Conservation (phyloP, 2,888 invertebrate species). For the Nebria salina region DNA sequence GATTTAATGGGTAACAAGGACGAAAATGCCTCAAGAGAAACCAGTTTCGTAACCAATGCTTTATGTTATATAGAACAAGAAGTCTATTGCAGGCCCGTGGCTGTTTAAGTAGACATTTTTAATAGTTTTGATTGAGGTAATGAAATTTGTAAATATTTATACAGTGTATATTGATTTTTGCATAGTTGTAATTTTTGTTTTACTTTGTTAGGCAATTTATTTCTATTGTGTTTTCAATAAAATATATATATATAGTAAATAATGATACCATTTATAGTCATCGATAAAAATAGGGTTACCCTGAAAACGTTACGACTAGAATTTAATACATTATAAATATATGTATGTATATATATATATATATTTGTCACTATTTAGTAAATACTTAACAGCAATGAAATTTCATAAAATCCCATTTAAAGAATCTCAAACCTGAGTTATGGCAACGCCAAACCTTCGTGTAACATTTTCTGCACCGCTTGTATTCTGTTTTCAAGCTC, state of each 20-base stretch:
- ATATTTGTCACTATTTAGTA: too few relatives aligned
- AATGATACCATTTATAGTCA: too few relatives aligned
- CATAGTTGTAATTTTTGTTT: background rate
- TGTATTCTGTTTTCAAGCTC: constrained; percentile 61
- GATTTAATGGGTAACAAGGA: constrained; percentile 22
- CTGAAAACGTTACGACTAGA: too few relatives aligned
- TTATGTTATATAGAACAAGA: constrained; percentile 33
- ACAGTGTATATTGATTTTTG: background rate
- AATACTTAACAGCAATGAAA: too few relatives aligned
- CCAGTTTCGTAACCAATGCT: constrained; percentile 29
- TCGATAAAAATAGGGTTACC: too few relatives aligned
- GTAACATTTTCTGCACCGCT: constrained; percentile 60
- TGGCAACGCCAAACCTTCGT: constrained; percentile 39
- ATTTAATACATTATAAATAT: too few relatives aligned
- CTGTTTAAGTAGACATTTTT: constrained; percentile 13
- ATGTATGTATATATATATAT: too few relatives aligned
- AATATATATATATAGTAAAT: background rate
- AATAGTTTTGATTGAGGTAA: background rate
- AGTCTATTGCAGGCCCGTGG: constrained; percentile 26
- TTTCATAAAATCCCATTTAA: too few relatives aligned
- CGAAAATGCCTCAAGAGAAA: background rate
- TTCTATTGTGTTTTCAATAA: background rate
- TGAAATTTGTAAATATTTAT: constrained; percentile 8
- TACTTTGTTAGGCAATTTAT: background rate
- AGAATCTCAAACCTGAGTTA: too few relatives aligned